Evolutionary conservation across 2,797 vertebrate genomes (phyloP).

Genomic region (Neosilurus hyrtlii): DNA sequence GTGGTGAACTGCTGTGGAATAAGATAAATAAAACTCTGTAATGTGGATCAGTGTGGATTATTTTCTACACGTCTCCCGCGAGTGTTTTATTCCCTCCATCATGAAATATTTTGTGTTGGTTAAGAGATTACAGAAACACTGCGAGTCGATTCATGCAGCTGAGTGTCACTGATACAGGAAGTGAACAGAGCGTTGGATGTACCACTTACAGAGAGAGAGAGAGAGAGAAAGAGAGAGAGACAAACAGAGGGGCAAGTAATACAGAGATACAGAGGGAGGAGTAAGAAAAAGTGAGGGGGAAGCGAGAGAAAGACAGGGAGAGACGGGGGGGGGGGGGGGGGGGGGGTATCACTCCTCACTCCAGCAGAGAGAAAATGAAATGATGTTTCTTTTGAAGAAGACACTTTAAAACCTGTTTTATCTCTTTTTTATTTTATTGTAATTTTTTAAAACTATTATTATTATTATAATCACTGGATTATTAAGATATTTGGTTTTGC

Average conservation of each 20-base stretch:
- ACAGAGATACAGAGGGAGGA: too few species aligned
- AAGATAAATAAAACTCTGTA: not conserved
- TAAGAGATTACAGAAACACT: not conserved
- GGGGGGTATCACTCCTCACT: not conserved
- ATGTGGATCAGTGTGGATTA: not conserved
- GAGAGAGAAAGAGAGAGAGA: not conserved
- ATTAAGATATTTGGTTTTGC: too few species aligned
- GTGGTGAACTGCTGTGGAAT: not conserved
- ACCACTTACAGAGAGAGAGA: not conserved
- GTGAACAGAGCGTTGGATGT: not conserved
- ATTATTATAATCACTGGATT: too few species aligned
- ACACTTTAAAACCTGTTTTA: not conserved
- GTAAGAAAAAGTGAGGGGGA: too few species aligned
- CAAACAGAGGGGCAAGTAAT: not conserved
- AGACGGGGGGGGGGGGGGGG: not conserved
- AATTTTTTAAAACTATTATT: too few species aligned
- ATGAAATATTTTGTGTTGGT: not conserved
- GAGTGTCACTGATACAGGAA: not conserved
- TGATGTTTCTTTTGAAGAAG: not conserved
- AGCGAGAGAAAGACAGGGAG: not conserved
- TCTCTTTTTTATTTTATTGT: too few species aligned
- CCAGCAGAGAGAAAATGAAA: not conserved
- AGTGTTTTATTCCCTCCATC: not conserved
- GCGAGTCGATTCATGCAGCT: not conserved
- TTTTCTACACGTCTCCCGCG: not conserved